Base-by-base conservation (phyloP, 2,888 invertebrate genomes). In the Ophraella communa region DNA sequence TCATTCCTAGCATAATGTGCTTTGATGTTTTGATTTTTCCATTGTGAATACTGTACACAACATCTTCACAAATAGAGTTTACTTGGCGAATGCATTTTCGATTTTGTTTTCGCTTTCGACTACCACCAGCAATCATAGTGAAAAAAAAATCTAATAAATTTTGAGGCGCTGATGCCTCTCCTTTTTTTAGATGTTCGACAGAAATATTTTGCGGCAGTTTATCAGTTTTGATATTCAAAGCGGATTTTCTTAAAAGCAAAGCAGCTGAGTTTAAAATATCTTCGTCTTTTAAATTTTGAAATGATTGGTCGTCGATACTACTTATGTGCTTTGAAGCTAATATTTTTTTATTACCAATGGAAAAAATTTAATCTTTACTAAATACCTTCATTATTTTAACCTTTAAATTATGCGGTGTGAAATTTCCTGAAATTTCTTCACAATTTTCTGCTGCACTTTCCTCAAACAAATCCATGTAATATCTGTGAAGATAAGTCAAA, bases 271-370 rank as follows among this genome's bases (percentile, higher is more conserved):
- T 62, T 0, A 68, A 39, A 65, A 69, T 71, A 51, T 74, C 55
- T 64, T 73, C 67, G 49, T 55, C 42, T 64, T 75, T 52, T 66
- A 74, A 70, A 64, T 59, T 66, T 51, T 70, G 68, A 21, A 72
- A 65, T 47, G 65, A 39, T 60, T 57, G 24, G n/a, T 68, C 67
- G 60, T 74, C 65, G 23, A 71, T 69, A n/a, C 30, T 61, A 44
- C 53, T 33, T 30, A 73, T 4, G 67, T 73, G 55, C 56, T 71
- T 72, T 7, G 70, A 67, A 21, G 67, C 72, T 58, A 71, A 59
- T 71, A 73, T 51, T 35, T 70, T 74, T 67, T 74, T 74, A 73
- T 74, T 72, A 7, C 66, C 71, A 60, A n/a, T n/a, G n/a, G n/a
- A n/a, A n/a, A n/a, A n/a, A n/a, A n/a, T n/a, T n/a, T n/a, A n/a